Base-by-base conservation (phyloP, 2,888 invertebrate species). In the Drosophila gaucha region DNA sequence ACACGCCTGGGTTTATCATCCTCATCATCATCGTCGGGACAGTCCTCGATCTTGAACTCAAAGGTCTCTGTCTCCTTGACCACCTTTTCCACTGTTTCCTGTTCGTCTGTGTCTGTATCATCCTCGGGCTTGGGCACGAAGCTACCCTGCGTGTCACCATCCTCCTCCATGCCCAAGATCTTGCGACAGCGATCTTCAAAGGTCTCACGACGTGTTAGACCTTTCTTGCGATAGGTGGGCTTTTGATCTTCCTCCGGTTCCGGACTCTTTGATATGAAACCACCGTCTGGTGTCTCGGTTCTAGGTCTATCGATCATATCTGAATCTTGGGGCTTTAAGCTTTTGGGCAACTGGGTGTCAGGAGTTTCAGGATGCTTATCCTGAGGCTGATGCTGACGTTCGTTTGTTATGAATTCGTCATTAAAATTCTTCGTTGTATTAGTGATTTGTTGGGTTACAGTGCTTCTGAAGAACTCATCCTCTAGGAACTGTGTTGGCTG, bases 171-270 rank as follows among this genome's bases (percentile, higher is more conserved):
- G 3, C 95, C 95, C 35, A 95, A 92, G 77, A 95, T 95, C 83
- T 95, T 94, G 33, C 94, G 93, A 74, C 95, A 95, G 30, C 95
- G 92, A 89, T 95, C 95, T 89, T 95, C 95, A 70, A 95, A 95
- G 1, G 95, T 95, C 90, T 95, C 95, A 33, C 94, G 94, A 77
- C 95, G 92, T 70, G 93, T 94, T 31, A 94, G 89, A 1, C 94
- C 93, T 35, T 94, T 94, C 74, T 93, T 94, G 22, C 92, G 86
- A 39, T 68, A 89, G 74, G 93, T 94, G 0, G 92, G 89, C 4
- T 82, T 77, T 12, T 67, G 76, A n/a, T 82, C 78, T 12, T 69
- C 65, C 14, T 71, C 73, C 6, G 65, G 30, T 9, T 73, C 83
- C 1, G 62, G 57, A 26, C 50, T 55, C 31, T 87, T 89, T 9